Evolutionary conservation across 2,888 invertebrate species (phyloP).

Genomic region (Tetragonula carbonaria): DNA sequence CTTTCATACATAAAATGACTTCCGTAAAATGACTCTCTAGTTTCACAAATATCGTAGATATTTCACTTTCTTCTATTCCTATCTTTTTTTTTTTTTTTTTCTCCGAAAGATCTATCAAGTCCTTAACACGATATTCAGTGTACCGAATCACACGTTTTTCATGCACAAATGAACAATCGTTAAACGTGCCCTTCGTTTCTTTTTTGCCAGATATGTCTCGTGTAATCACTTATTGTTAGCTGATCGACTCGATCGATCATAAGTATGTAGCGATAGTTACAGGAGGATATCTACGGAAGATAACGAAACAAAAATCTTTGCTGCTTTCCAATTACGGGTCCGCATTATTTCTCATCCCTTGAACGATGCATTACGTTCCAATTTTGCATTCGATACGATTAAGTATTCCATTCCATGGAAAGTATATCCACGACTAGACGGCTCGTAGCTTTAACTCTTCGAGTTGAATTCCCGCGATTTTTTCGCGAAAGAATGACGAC

Average conservation of each 20-base stretch:
- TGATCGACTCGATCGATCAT: not conserved
- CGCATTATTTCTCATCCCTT: not conserved
- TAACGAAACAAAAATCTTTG: conserved; percentile 7
- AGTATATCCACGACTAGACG: not conserved
- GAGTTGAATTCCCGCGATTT: conserved; percentile 5
- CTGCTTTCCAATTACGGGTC: conserved; percentile 1
- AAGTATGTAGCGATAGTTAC: not conserved
- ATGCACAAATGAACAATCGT: not conserved
- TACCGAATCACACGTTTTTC: not conserved
- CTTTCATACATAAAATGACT: not conserved
- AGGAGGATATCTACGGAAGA: not conserved
- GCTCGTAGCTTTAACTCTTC: not conserved
- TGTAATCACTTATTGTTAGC: not conserved
- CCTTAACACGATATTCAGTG: not conserved
- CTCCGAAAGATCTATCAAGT: not conserved
- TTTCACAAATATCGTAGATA: not conserved
- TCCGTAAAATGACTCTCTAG: not conserved
- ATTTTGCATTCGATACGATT: not conserved
- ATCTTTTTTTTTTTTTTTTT: not conserved
- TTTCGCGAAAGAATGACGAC: not conserved
- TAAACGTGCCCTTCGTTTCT: not conserved
- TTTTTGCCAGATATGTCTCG: not conserved
- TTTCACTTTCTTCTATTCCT: not conserved
- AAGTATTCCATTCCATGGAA: conserved; percentile 1
- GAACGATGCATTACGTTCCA: conserved; percentile 4